Evolutionary conservation across 2,888 invertebrate genomes (phyloP).

Genomic region (Baccha elongata): DNA sequence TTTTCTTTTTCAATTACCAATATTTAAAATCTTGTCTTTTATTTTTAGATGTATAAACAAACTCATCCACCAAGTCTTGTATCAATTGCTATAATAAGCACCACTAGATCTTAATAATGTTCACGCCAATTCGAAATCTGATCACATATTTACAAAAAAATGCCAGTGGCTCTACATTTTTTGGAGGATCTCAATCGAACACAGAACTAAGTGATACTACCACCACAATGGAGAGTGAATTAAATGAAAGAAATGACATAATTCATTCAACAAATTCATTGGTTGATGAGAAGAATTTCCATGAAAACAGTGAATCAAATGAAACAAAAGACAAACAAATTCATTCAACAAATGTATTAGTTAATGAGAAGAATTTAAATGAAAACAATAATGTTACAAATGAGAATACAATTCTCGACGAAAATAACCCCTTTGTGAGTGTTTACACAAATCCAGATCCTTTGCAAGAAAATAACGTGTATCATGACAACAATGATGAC

Average conservation of each 20-base stretch:
- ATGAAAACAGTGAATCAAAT: conserved; percentile 72
- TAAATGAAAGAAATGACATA: conserved; percentile 16
- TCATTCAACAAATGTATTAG: conserved; percentile 32
- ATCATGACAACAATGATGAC: not conserved
- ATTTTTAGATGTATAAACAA: conserved; percentile 46
- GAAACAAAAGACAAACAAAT: conserved; percentile 10
- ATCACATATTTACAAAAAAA: conserved; percentile 82
- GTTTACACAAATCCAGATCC: conserved; percentile 36
- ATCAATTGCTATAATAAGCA: not conserved
- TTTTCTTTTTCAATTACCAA: not conserved
- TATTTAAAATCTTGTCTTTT: not conserved
- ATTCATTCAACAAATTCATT: conserved; percentile 33
- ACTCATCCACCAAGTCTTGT: not conserved
- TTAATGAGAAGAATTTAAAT: conserved; percentile 55
- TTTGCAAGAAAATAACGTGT: conserved; percentile 24
- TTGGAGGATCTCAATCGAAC: conserved; percentile 76
- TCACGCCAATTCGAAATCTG: conserved; percentile 81
- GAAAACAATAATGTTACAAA: conserved; percentile 68
- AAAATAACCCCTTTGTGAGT: conserved; percentile 5
- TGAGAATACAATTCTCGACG: conserved; percentile 65
- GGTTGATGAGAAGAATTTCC: conserved; percentile 47
- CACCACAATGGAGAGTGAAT: conserved; percentile 47
- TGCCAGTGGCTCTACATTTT: conserved; percentile 80
- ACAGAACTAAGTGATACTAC: conserved; percentile 45
- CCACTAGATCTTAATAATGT: conserved; percentile 76